Evolutionary conservation across 2,888 invertebrate species (phyloP), one percentile per base, ranked within the genome.

Genomic region (Lycophotia porphyrea): DNA sequence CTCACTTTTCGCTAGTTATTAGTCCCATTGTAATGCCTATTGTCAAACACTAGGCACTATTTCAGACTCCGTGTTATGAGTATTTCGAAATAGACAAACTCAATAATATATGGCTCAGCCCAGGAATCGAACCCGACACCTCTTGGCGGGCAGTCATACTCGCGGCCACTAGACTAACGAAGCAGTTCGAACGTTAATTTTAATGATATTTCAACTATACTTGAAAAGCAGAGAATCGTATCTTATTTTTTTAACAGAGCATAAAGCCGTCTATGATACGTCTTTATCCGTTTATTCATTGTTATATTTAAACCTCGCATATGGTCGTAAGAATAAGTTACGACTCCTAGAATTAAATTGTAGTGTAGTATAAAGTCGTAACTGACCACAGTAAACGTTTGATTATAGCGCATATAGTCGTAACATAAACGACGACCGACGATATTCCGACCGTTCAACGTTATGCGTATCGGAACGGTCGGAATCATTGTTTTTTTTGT

Each of bases 291-390:
- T 39, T 39, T 39, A 63, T 1, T 39, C 7, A 39, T 42, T 63
- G 2, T 63, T 15, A 63, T 42, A 63, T 63, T 63, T n/a, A n/a
- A 63, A 63, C 63, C 5, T 27, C 64, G 42, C 64, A 27, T 9
- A 64, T 44, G 27, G 44, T 64, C 64, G 64, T 44, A 64, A 64
- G 63, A 42, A 42, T 64, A 64, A 64, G 64, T 64, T 64, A 44
- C 64, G 64, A 64, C 42, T 64, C 64, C 21, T 44, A 47, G 8
- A 65, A 47, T 31, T 21, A 31, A 65, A 65, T 65, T 31, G 18
- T 47, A 47, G 47, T 31, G 31, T 65, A 65, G 44, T 65, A 65
- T 31, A 47, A 65, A 65, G 44, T 65, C 65, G 1, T 65, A 47
- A 65, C 44, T 65, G 27, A 65, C 27, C 9, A 65, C 64, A 31